A percentile compares a stretch with the other conserved stretches of the same genome.
Conservation (phyloP, 2,888 invertebrate species). For the Labia minor region DNA sequence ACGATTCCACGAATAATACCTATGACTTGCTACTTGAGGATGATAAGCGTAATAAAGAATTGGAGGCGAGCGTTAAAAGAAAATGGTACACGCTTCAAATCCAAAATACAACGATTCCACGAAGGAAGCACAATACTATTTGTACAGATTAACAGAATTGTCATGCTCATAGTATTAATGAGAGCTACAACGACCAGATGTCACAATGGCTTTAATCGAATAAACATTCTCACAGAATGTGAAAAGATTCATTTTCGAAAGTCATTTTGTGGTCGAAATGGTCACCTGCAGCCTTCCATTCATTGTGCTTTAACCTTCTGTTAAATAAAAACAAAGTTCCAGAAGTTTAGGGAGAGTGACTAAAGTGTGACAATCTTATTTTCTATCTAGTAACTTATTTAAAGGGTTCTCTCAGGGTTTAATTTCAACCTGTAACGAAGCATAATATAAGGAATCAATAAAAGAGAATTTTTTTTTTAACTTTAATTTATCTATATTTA, state of each 20-base stretch:
- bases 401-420: no score
- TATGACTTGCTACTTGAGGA: not conserved
- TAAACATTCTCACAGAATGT: not conserved
- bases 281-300: no score
- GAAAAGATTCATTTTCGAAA: not conserved
- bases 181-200: not conserved
- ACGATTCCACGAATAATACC: not conserved
- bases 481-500: no score
- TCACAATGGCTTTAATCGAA: not conserved
- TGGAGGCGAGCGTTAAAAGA: not conserved
- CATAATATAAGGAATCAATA: no score
- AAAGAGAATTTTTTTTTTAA: no score
- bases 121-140: not conserved
- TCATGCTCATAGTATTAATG: not conserved
- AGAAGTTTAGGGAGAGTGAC: no score
- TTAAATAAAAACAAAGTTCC: no score
- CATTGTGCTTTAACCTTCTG: no score
- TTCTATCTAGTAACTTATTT: no score
- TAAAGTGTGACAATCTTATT: no score
- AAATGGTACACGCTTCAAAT: not conserved
- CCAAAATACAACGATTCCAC: not conserved
- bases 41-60: not conserved
- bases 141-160: slow-evolving; percentile 1
- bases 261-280: not conserved
- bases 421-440: no score